Base-by-base conservation (phyloP, 2,888 invertebrate species). In the Xylocampa areola region DNA sequence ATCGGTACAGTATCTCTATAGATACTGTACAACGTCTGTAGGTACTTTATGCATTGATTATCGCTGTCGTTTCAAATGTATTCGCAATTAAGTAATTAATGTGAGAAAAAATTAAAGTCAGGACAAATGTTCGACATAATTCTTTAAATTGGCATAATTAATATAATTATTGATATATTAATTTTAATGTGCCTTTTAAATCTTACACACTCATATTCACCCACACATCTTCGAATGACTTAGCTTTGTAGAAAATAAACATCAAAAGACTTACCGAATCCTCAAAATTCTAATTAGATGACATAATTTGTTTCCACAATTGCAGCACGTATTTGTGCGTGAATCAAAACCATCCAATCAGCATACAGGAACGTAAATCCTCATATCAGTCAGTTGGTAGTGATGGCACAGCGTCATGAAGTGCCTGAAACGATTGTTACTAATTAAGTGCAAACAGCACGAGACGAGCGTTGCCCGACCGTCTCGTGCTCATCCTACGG, bases 371-470 rank as follows among this genome's bases (percentile, higher is more conserved):
- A 57, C 36, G 43, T 23, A 55, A 68, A 68, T 66, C 54, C 62
- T 52, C 71, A 61, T 66, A 75, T 62, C 53, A 61, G 57, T 69
- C 29, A 30, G 64, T 55, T 53, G 30, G 33, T 44, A 50, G 54
- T 64, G 68, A 71, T 76, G 62, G 62, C 71, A 65, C 61, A 60
- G 44, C 63, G 60, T 51, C 64, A 72, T 76, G 67, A 68, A 70
- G 68, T 60, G 68, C 61, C 76, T 65, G 53, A 68, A 77, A 49
- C 59, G 55, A 68, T 77, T 71, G 68, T 64, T 51, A 50, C 70
- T 77, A 76, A 79, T 78, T 77, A 77, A 76, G 61, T 64, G 66
- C 70, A 71, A 73, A 73, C 59, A 74, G 48, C 35, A 35, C 44
- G 53, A 50, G 47, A 37, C 17, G 53, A 35, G 50, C 1, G 6